Evolutionary conservation across 1,140 invertebrate species (phyloP), one percentile per base, ranked within the genome.

Genomic region (Pachyrhynchus sulphureomaculatus): DNA sequence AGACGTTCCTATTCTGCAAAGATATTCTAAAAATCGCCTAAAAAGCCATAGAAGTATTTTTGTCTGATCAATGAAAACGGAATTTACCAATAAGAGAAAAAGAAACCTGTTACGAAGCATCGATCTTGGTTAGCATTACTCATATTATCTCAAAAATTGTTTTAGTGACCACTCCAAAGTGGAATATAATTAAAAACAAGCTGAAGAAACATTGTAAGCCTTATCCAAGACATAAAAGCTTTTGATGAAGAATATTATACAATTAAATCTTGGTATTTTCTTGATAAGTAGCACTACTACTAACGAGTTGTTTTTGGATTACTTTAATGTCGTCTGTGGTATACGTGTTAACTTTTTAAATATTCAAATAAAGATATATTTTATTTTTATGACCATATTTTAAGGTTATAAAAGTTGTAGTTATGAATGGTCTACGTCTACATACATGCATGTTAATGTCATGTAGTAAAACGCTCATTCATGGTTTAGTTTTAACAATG

Each of bases 201-300:
- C 42, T 32, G 10, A 20, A 13, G 21, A 37, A 48, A 58, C 55
- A 58, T 58, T 58, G 55, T 58, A 47, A 37, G 21, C 20, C 42
- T 58, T 58, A 58, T 58, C 55, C 55, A 34, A 13, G 42, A 58
- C 55, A 58, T 58, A 58, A 58, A 58, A 58, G 55, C 55, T 58
- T 58, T 58, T 58, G 55, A 58, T 48, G 55, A 37, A 34, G 55
- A 39, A 58, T 58, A 58, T 58, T 58, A 58, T 44, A 58, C 55
- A 58, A 58, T 58, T 58, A 58, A 58, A 58, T 48, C 55, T 58
- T 18, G 55, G 55, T 58, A 58, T 58, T 58, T 49, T 4, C 33
- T 29, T 24, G 55, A 58, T 58, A 58, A 58, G 55, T 58, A 58
- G 55, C 47, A 29, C 26, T 29, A n/a, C n/a, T 29, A 45, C 41